phyloP scores from a whole-genome alignment of 2,113 vertebrate species.

The Pseudopodoces humilis region DNA sequence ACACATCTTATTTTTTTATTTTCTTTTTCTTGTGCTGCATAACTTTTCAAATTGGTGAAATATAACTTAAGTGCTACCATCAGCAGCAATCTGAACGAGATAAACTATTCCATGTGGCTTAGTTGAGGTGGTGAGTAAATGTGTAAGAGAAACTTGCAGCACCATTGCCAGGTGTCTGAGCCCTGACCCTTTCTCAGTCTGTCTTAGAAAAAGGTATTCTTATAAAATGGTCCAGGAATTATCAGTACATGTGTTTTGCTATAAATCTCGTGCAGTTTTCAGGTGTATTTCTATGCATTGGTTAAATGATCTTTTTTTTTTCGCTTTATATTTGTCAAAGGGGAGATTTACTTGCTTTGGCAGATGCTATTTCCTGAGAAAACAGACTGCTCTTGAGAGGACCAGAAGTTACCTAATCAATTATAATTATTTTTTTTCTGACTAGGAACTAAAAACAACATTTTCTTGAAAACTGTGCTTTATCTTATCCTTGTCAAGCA shows the following conservation, averaged over 20 bases:
- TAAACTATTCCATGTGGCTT: not conserved
- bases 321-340: not conserved
- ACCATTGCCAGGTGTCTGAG: not conserved
- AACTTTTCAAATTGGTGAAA: not conserved
- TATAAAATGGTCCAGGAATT: not conserved
- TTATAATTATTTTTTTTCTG: not conserved
- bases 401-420: not conserved
- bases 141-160: not conserved
- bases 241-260: not conserved
- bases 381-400: not conserved
- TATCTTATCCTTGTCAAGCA: not conserved
- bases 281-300: not conserved
- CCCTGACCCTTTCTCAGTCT: not conserved
- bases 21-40: not conserved
- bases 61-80: not conserved
- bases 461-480: not conserved
- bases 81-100: not conserved
- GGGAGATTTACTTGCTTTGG: not conserved
- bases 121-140: not conserved
- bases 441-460: not conserved
- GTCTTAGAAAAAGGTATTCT: fast-evolving
- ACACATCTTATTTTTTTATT: not conserved
- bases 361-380: not conserved
- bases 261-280: not conserved
- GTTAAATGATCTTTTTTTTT: not conserved